Evolutionary conservation across 2,113 vertebrate genomes (phyloP), one percentile per base, ranked within the genome.

Genomic region (Regulus satrapa): DNA sequence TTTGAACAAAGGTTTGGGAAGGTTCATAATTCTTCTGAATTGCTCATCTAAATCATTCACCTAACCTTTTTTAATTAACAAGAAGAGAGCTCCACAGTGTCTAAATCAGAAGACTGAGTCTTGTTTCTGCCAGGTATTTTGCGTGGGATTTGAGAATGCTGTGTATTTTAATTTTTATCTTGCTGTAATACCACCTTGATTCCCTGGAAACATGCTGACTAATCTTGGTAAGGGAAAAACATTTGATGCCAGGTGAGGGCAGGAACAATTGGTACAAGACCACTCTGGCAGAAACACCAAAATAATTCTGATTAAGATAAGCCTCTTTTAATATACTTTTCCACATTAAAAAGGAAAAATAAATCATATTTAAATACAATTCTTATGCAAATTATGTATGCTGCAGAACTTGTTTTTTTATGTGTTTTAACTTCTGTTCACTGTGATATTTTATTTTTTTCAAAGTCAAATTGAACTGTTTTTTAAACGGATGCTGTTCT

Each of bases 31-130:
- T 95, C 74, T 89, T 75, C 43, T 69, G 41, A 93, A 93, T 76
- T 84, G 38, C 32, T 82, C 10, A 64, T 61, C 64, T 94, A 96
- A 96, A 69, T 95, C 71, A 88, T 58, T 89, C 74, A 58, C 49
- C 56, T 89, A 87, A 82, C 49, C 69, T 85, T 91, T 80, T 91
- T 76, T 93, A 97, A 77, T 95, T 96, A 95, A 95, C 69, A 92
- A 58, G 83, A 84, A 69, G 66, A 61, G 28, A 36, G 18, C 26
- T 94, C 28, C 2, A 5, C 31, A 92, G 87, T 68, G 74, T 69
- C 71, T 92, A 91, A 95, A 94, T 88, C 46, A 82, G 94, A 89
- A 72, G 41, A 34, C 45, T 25, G 18, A 72, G 49, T 54, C 29
- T 72, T 89, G 17, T 87, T 95, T 85, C 87, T 95, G 74, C 74